Percentiles rank a stretch among this genome's conserved stretches.
phyloP scores from a whole-genome alignment of 1,140 invertebrate genomes.

The Drosophila seguyi region DNA sequence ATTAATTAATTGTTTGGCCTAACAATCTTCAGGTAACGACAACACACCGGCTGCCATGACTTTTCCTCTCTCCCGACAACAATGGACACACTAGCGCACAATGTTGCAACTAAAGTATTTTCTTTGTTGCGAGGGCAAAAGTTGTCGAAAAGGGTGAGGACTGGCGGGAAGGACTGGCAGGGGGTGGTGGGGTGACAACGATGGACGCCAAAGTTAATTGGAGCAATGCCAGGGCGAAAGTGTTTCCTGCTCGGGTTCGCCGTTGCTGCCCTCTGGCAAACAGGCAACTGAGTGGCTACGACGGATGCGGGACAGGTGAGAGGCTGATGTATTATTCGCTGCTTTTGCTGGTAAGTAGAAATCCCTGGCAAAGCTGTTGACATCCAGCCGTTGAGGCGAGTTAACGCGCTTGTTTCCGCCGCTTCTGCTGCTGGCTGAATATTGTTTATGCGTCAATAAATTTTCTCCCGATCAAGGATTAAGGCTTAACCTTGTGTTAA shows the following conservation, averaged over 20 bases:
- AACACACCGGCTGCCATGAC: conserved; percentile 15
- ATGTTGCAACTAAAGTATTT: conserved; percentile 17
- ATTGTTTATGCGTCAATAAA: conserved; percentile 24
- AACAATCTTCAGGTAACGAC: conserved; percentile 41
- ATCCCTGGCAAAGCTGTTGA: conserved; percentile 46
- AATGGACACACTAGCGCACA: conserved; percentile 11
- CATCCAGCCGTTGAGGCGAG: conserved; percentile 26
- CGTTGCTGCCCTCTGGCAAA: conserved; percentile 20
- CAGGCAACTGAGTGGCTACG: conserved; percentile 8
- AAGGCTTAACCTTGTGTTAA: background rate
- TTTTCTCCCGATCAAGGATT: conserved; percentile 2
- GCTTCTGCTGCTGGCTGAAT: background rate
- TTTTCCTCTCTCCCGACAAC: conserved; percentile 22
- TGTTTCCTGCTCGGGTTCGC: conserved; percentile 26
- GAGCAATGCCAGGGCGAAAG: conserved; percentile 41
- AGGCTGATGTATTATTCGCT: conserved; percentile 37
- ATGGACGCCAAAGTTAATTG: conserved; percentile 68
- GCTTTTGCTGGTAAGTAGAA: conserved; percentile 16
- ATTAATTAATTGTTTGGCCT: conserved; percentile 57
- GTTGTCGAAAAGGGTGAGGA: background rate
- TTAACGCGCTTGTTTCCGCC: conserved; percentile 13
- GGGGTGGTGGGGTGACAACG: conserved; percentile 48
- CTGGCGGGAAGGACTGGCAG: background rate
- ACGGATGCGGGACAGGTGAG: conserved; percentile 1
- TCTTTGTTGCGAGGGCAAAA: conserved; percentile 8